A percentile compares a stretch with the other conserved stretches of the same genome.
phyloP scores from a whole-genome alignment of 2,888 invertebrate genomes.

The Panzeria rudis region DNA sequence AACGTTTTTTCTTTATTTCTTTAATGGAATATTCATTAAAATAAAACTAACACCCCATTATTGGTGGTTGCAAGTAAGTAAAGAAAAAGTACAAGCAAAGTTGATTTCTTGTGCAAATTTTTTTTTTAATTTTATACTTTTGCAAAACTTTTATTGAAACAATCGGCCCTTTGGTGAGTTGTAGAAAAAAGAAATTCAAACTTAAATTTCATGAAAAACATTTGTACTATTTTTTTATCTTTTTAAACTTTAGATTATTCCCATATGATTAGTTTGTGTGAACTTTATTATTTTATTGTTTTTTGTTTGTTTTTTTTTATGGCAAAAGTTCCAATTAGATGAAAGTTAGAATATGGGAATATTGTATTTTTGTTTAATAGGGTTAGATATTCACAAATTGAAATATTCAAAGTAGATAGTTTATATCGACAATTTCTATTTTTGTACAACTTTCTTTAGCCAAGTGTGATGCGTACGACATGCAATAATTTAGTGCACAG shows the following conservation, averaged over 20 bases:
- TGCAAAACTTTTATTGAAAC: background rate
- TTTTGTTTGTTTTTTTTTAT: background rate
- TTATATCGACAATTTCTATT: too few species aligned
- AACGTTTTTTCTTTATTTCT: background rate
- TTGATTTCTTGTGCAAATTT: background rate
- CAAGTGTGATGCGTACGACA: too few species aligned
- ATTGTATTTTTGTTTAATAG: too few species aligned
- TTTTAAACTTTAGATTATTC: conserved; percentile 27
- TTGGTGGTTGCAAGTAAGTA: background rate
- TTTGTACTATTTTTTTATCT: conserved; percentile 12
- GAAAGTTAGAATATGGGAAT: conserved; percentile 15
- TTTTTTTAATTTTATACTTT: background rate
- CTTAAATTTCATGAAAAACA: conserved; percentile 6
- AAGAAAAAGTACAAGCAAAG: background rate
- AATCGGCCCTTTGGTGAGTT: conserved; percentile 7
- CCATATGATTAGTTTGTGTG: conserved; percentile 36
- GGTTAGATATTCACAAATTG: too few species aligned
- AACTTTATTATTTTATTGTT: conserved; percentile 22
- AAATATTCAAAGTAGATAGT: too few species aligned
- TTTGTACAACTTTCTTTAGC: too few species aligned
- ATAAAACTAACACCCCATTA: conserved; percentile 21
- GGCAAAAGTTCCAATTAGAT: conserved; percentile 48
- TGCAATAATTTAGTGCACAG: too few species aligned
- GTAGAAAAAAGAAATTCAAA: conserved; percentile 12
- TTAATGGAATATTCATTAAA: conserved; percentile 21